Base-by-base conservation (phyloP, 2,113 vertebrate genomes). In the Phaethornis superciliosus region DNA sequence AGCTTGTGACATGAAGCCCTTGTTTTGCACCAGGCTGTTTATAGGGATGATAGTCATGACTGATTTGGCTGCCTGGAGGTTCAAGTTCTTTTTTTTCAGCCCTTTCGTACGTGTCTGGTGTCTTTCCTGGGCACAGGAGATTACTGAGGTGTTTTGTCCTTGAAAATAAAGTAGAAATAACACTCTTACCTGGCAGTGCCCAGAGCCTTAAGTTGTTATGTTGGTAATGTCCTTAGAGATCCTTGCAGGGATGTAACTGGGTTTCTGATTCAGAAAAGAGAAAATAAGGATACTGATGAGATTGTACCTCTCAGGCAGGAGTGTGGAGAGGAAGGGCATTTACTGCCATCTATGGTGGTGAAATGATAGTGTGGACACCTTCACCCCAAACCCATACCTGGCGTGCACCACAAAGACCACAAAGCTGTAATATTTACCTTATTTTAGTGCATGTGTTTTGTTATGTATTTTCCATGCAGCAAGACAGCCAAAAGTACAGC, bases 21-120 rank as follows among this genome's bases (percentile, higher is more conserved):
- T 35, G 6, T 51, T 88, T 70, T 54, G 27, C 47, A 42, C 17
- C 14, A 17, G 32, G 32, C 65, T 35, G n/a, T 1, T 0, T 10
- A 1, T 0, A 2, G 35, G 35, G 30, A 35, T 1, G 1, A 30
- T 20, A 51, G 24, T 30, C 6, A 2, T 58, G n/a, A 49, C 10
- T 4, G 2, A 0, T 44, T 42, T 65, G 46, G 27, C 52, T 78
- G 24, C 49, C 67, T 67, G 37, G 24, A 62, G 22, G 21, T 51
- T 76, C 26, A 30, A 6, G 54, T 64, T 88, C 12, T 68, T 76
- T 85, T 85, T 47, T 81, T 44, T 76, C 44, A 76, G 30, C 26
- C 44, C 10, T 85, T 71, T 7, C 28, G 6, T 55, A 71, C 28
- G 28, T 71, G 89, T 87, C 54, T 82, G 21, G 18, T 82, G 15